A percentile compares a stretch with the other conserved stretches of the same genome.
Conservation (phyloP, 2,113 vertebrate genomes). For the Danionella cerebrum region DNA sequence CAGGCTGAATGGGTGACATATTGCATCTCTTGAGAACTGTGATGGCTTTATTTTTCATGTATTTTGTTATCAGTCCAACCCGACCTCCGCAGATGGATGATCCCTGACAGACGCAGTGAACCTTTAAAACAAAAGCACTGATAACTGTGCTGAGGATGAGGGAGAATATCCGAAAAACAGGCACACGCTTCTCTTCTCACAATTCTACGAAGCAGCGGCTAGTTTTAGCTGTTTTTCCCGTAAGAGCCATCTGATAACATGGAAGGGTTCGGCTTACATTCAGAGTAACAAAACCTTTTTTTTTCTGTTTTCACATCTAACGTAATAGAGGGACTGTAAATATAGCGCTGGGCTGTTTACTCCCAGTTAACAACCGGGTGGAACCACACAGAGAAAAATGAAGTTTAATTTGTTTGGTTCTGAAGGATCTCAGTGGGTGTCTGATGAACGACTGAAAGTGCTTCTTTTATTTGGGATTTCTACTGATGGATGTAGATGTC, state of each 20-base stretch:
- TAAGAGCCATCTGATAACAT: too few species aligned
- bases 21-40: neutral
- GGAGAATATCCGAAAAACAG: neutral
- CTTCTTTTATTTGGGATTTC: neutral
- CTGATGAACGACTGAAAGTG: neutral
- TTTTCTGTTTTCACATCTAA: neutral
- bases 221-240: too few species aligned
- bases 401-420: neutral
- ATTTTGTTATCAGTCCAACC: neutral
- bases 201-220: neutral
- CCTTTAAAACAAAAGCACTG: slow-evolving; percentile 4
- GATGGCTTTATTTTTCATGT: neutral
- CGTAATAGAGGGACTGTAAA: neutral
- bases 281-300: neutral
- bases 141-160: neutral
- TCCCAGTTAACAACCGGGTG: neutral
- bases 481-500: neutral
- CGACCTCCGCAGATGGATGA: slow-evolving; percentile 1
- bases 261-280: neutral
- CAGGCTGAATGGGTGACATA: neutral
- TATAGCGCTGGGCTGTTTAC: neutral
- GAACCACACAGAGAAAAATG: neutral
- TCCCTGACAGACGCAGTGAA: neutral
- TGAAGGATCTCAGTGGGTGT: neutral
- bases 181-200: neutral